Conservation (phyloP, 2,797 vertebrate genomes). For the Scomberomorus guttatus region DNA sequence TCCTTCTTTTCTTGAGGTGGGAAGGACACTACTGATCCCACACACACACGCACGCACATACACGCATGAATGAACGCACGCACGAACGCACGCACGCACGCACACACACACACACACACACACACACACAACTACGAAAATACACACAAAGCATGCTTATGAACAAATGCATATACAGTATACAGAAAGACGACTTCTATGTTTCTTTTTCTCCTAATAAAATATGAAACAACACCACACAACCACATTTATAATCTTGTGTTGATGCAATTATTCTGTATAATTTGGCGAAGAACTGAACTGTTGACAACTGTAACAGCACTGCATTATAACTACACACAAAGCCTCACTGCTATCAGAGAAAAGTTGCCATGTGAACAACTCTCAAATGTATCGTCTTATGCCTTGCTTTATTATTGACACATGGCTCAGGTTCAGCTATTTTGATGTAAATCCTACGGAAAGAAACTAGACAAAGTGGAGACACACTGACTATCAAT, state of each 20-base stretch:
- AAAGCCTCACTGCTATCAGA: background rate
- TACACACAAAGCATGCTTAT: background rate
- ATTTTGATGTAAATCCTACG: constrained; percentile 47
- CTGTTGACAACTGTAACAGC: constrained; percentile 23
- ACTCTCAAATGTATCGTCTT: constrained; percentile 17
- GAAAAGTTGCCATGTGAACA: constrained; percentile 26
- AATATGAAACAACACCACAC: background rate
- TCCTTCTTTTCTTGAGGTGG: constrained; percentile 44
- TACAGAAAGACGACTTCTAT: constrained; percentile 5
- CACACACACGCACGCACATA: constrained; percentile 22
- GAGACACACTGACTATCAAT: constrained; percentile 52
- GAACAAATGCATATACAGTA: background rate
- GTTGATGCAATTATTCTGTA: background rate
- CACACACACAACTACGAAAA: constrained; percentile 12
- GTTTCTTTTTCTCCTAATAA: background rate
- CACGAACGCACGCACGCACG: background rate
- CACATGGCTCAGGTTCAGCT: constrained; percentile 44
- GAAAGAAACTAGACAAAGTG: constrained; percentile 45
- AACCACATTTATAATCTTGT: background rate
- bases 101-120: constrained; percentile 1
- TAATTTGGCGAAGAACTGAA: constrained; percentile 12
- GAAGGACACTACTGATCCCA: constrained; percentile 37
- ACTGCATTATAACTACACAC: background rate
- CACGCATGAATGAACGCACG: background rate
- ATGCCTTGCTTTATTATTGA: constrained; percentile 38